Percentiles rank a stretch among this genome's conserved stretches.
phyloP scores from a whole-genome alignment of 1,140 invertebrate species.

The Pseudomyrmex sp. region DNA sequence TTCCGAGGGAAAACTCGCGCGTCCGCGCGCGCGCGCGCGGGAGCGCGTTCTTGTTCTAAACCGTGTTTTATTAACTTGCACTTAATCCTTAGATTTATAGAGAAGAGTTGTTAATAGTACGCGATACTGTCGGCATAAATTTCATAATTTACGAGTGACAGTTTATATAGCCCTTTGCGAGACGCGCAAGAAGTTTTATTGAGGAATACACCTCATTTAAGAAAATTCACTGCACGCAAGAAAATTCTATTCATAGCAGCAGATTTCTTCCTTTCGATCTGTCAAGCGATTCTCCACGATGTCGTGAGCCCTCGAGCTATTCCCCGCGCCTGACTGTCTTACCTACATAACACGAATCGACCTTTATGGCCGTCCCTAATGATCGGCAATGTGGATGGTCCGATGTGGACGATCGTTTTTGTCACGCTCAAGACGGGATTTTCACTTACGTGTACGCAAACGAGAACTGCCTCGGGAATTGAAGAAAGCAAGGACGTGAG shows the following conservation, averaged over 20 bases:
- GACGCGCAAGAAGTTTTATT: neutral
- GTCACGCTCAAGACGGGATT: conserved; percentile 57
- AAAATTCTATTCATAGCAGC: conserved; percentile 32
- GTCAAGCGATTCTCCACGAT: conserved; percentile 48
- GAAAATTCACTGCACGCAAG: conserved; percentile 2
- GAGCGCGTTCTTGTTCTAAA: neutral
- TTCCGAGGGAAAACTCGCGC: neutral
- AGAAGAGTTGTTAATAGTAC: neutral
- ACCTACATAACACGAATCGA: conserved; percentile 67
- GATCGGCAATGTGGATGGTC: conserved; percentile 65
- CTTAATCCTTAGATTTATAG: neutral
- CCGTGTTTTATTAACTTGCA: neutral
- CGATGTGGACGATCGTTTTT: conserved; percentile 58
- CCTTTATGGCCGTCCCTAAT: conserved; percentile 72
- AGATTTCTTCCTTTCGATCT: neutral
- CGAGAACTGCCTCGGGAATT: conserved; percentile 49
- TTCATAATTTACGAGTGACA: neutral
- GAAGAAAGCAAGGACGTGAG: neutral
- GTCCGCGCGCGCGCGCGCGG: too few relatives aligned
- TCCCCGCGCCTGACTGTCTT: conserved; percentile 48
- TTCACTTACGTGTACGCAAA: conserved; percentile 70
- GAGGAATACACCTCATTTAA: neutral
- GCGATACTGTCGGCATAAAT: neutral
- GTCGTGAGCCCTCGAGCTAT: conserved; percentile 31
- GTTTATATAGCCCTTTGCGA: neutral